phyloP scores from a whole-genome alignment of 92 coral and sea anemone genomes.

The Epizoanthus scotinus region DNA sequence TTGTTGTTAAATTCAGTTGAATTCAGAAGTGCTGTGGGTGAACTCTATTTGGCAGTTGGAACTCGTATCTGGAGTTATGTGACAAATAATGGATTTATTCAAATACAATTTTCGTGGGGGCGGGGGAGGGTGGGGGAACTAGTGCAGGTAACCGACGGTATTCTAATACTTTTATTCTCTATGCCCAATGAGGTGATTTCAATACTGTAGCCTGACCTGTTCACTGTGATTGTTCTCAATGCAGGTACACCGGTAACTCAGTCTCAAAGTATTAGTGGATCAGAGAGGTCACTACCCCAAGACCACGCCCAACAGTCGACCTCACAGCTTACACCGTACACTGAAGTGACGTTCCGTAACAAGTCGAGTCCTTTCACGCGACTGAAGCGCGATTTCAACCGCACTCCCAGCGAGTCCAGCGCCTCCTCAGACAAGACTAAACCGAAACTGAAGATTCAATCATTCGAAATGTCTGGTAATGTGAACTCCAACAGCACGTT shows the following conservation, averaged over 20 bases:
- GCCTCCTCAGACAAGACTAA: constrained; percentile 68
- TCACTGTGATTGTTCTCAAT: background rate
- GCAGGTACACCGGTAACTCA: constrained; percentile 34
- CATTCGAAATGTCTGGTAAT: constrained; percentile 78
- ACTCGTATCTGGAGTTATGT: too few relatives aligned
- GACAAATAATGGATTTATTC: too few relatives aligned
- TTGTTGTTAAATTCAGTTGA: too few relatives aligned
- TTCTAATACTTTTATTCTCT: too few relatives aligned
- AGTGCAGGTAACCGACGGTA: too few relatives aligned
- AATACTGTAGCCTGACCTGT: too few relatives aligned
- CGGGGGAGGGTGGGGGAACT: too few relatives aligned
- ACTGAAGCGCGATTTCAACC: constrained; percentile 60
- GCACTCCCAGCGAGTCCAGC: constrained; percentile 67
- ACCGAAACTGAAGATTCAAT: constrained; percentile 85
- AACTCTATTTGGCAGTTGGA: too few relatives aligned
- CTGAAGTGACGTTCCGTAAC: constrained; percentile 53
- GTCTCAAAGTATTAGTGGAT: constrained; percentile 56
- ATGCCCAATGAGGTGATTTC: too few relatives aligned
- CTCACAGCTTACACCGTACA: constrained; percentile 56
- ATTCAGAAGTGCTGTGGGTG: too few relatives aligned
- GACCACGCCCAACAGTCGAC: constrained; percentile 62
- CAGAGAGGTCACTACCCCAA: constrained; percentile 75
- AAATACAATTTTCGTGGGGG: too few relatives aligned
- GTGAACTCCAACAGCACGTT: constrained; percentile 58
- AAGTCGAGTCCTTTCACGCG: constrained; percentile 62